Base-by-base conservation (phyloP, 2,797 vertebrate species). In the Pipistrellus pipistrellus region DNA sequence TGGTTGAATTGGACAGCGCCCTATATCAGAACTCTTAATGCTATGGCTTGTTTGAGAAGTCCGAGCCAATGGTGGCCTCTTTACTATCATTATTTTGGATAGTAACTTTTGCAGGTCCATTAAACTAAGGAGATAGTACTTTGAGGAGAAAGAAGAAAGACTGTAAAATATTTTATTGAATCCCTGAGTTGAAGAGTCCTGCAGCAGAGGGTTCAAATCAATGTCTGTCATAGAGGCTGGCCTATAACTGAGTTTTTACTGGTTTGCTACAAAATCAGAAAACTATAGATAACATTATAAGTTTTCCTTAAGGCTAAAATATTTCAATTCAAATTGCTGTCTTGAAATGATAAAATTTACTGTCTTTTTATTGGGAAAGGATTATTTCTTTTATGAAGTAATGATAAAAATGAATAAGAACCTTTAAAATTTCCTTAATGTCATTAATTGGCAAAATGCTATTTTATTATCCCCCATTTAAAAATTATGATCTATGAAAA, bases 251-350 rank as follows among this genome's bases (percentile, higher is more conserved):
- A 35, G 0, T 75, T 83, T 69, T 72, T 76, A 90, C 30, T 51
- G 48, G 48, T 90, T 90, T 95, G 30, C 44, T 64, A 23, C 25
- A 80, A 85, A 75, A 83, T 86, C 14, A 76, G 13, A 69, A 89
- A 71, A 59, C 18, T 86, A n/a, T 3, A 85, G 10, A 59, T 23
- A 66, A 27, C 27, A 77, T 72, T 72, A 9, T 73, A 76, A 55
- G 18, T 57, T 91, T 68, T 81, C 3, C 14, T 68, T 66, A 6
- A 83, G 21, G 6, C 9, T 90, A 85, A 95, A 94, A 55, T 76
- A 69, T 73, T 68, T 94, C 21, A 72, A 57, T 86, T 91, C 18
- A 51, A 81, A 76, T 66, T 30, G 15, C 32, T 84, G 4, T 83
- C 72, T 14, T 81, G 41, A 95, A 90, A 62, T 77, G 44, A 64